phyloP scores from a whole-genome alignment of 2,888 invertebrate genomes.

The Iphiclides podalirius region DNA sequence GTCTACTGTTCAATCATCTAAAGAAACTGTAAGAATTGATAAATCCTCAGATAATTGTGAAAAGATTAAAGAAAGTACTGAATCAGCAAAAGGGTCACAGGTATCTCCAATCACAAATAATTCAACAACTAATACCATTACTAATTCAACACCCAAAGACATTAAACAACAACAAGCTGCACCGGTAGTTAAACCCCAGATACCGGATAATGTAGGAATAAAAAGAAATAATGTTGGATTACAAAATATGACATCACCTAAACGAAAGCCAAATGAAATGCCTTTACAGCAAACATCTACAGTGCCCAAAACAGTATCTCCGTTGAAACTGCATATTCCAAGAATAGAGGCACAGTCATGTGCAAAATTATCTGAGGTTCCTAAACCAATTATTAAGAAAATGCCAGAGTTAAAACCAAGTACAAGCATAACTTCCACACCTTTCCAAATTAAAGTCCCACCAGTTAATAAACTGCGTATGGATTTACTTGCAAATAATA shows the following conservation, averaged over 20 bases:
- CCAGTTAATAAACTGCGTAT: conserved; percentile 62
- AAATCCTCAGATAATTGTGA: conserved; percentile 30
- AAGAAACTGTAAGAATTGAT: conserved; percentile 20
- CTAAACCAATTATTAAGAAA: conserved; percentile 50
- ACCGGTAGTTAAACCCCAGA: conserved; percentile 34
- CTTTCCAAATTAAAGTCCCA: conserved; percentile 50
- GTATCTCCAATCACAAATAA: conserved; percentile 23
- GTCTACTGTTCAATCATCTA: conserved; percentile 13
- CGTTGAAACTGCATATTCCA: conserved; percentile 63
- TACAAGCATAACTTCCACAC: conserved; percentile 38
- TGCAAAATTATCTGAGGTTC: conserved; percentile 37
- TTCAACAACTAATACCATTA: conserved; percentile 27
- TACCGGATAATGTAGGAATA: conserved; percentile 43
- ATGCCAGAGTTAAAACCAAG: conserved; percentile 72
- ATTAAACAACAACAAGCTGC: conserved; percentile 39
- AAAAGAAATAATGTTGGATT: conserved; percentile 51
- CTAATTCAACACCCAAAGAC: conserved; percentile 45
- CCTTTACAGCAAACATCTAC: conserved; percentile 33
- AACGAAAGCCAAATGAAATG: conserved; percentile 67
- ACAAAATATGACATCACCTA: conserved; percentile 62
- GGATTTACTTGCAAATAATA: conserved; percentile 72
- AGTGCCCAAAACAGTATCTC: conserved; percentile 56
- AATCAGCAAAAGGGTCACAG: conserved; percentile 36
- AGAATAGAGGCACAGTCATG: conserved; percentile 46
- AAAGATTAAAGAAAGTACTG: conserved; percentile 38